Evolutionary conservation across 2,888 invertebrate species (phyloP).

Genomic region (Abscondita cerata): DNA sequence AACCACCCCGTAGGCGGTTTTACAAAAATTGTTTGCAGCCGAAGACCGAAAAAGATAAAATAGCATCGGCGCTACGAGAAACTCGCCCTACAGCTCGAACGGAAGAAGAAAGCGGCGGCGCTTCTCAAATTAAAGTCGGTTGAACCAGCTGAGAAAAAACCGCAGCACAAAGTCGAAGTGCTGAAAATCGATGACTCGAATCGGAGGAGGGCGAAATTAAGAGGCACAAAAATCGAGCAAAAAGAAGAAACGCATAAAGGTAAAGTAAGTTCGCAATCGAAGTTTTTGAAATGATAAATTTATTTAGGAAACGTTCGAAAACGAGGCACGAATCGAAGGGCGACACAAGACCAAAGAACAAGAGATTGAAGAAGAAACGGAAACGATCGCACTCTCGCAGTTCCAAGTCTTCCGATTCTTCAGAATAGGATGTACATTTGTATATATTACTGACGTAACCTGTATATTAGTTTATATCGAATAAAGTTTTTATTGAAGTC

Average conservation of each 20-base stretch:
- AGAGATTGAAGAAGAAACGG: slow-evolving; percentile 43
- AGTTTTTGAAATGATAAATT: not conserved
- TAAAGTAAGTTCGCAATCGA: slow-evolving; percentile 42
- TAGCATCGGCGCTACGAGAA: slow-evolving; percentile 64
- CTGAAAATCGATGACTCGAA: slow-evolving; percentile 30
- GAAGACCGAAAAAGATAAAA: slow-evolving; percentile 68
- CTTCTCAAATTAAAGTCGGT: slow-evolving; percentile 65
- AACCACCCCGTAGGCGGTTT: not conserved
- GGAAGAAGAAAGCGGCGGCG: slow-evolving; percentile 82
- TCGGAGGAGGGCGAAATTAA: slow-evolving; percentile 53
- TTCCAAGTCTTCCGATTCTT: slow-evolving; percentile 37
- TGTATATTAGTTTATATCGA: too few relatives aligned
- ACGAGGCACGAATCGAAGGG: slow-evolving; percentile 47
- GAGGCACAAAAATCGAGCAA: slow-evolving; percentile 56
- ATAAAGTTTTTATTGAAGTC: too few relatives aligned
- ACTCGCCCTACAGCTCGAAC: slow-evolving; percentile 71
- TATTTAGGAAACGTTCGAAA: slow-evolving; percentile 49
- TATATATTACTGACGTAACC: too few relatives aligned
- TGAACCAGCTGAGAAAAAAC: slow-evolving; percentile 34
- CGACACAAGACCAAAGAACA: slow-evolving; percentile 37
- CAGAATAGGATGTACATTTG: slow-evolving; percentile 2
- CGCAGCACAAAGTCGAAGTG: slow-evolving; percentile 32
- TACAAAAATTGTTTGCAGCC: slow-evolving; percentile 51
- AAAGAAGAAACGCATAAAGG: slow-evolving; percentile 62
- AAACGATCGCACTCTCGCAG: slow-evolving; percentile 42